These are phyloP conservation scores for Catajapyx aquilonaris DNA, from an alignment of 1,140 invertebrate species.

Conservation along the genomic window DNA sequence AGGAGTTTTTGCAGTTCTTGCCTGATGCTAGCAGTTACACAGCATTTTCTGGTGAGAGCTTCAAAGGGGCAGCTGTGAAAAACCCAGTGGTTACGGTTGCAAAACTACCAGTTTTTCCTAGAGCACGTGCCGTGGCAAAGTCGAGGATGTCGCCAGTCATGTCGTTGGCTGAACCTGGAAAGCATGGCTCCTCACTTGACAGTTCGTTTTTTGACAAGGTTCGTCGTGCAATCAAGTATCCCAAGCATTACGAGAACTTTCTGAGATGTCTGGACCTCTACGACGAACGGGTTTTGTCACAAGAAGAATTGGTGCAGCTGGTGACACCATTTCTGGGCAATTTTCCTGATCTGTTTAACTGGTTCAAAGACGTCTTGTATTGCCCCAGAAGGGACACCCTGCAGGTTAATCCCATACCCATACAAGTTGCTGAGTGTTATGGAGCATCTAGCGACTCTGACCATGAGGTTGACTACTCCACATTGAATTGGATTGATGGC, in stretches of 20 bases:
- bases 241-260: conserved; percentile 88
- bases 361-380: conserved; percentile 82
- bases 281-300: conserved; percentile 82
- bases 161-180: conserved; percentile 67
- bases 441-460: conserved; percentile 61
- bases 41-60: conserved; percentile 19
- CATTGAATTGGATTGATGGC: conserved; percentile 86
- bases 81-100: conserved; percentile 26
- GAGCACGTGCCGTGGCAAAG: conserved; percentile 43
- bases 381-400: conserved; percentile 31
- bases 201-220: conserved; percentile 93
- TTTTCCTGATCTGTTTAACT: conserved; percentile 74
- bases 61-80: conserved; percentile 34
- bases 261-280: conserved; percentile 81
- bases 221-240: conserved; percentile 61
- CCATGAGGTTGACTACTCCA: conserved; percentile 77
- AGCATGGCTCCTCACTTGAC: conserved; percentile 74
- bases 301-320: conserved; percentile 65
- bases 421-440: conserved; percentile 44
- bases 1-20: conserved; percentile 92
- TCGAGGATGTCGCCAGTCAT: conserved; percentile 43
- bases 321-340: conserved; percentile 72
- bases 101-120: conserved; percentile 25
- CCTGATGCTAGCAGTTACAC: conserved; percentile 70
- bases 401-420: conserved; percentile 32